phyloP scores from a whole-genome alignment of 2,888 invertebrate genomes.

The Nephrotoma guestfalica region DNA sequence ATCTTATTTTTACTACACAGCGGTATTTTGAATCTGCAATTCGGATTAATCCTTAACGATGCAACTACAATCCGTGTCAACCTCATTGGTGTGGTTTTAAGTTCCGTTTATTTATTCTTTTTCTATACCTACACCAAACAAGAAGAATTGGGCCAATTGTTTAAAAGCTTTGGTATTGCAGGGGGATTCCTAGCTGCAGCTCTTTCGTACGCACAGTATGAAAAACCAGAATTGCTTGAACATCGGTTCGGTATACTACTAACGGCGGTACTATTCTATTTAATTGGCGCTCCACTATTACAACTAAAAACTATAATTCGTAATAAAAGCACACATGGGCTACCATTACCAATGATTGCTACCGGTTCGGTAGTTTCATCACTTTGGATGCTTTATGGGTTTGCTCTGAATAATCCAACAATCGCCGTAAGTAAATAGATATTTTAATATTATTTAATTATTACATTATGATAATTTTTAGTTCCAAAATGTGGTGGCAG shows the following conservation, averaged over 20 bases:
- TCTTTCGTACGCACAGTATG: conserved; percentile 47
- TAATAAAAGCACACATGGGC: conserved; percentile 66
- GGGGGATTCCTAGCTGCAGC: conserved; percentile 41
- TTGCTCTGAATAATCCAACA: conserved; percentile 24
- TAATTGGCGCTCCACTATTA: conserved; percentile 57
- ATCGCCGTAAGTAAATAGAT: conserved; percentile 21
- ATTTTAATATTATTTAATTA: background rate
- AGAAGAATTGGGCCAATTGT: conserved; percentile 34
- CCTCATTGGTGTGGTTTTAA: conserved; percentile 53
- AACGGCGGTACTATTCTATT: conserved; percentile 47
- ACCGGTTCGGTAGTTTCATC: conserved; percentile 58
- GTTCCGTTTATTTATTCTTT: conserved; percentile 46
- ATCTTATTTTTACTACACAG: conserved; percentile 33
- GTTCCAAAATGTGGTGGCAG: conserved; percentile 57
- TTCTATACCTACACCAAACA: conserved; percentile 49
- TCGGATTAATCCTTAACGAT: conserved; percentile 58
- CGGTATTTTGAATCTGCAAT: conserved; percentile 55
- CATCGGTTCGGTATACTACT: conserved; percentile 55
- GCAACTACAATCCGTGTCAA: conserved; percentile 65
- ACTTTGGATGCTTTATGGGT: conserved; percentile 27
- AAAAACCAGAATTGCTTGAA: conserved; percentile 48
- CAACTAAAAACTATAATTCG: conserved; percentile 59
- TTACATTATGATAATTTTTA: conserved; percentile 27
- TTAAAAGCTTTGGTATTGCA: conserved; percentile 38
- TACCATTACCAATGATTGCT: conserved; percentile 79